A percentile compares a stretch with the other conserved stretches of the same genome.
Conservation (phyloP, 2,888 invertebrate species). For the Galerucella pusilla region DNA sequence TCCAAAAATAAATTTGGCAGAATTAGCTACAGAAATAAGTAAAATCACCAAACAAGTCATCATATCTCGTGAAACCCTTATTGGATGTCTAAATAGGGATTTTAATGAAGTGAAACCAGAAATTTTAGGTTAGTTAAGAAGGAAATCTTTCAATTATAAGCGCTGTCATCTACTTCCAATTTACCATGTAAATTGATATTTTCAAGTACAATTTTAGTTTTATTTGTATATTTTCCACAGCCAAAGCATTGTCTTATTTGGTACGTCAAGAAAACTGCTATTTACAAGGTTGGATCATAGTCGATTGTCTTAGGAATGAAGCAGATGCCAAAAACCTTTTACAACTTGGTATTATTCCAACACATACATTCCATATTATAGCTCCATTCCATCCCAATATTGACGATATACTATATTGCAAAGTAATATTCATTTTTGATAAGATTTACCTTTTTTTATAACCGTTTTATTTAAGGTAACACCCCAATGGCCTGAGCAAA, state of each 20-base stretch:
- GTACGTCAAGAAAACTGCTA: conserved; percentile 51
- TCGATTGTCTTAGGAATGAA: conserved; percentile 65
- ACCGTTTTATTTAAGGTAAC: conserved; percentile 7
- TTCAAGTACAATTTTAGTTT: too few relatives aligned
- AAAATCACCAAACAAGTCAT: conserved; percentile 56
- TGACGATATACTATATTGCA: conserved; percentile 59
- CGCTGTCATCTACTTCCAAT: too few relatives aligned
- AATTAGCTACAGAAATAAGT: conserved; percentile 58
- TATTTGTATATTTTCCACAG: conserved; percentile 28
- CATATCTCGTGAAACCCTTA: conserved; percentile 47
- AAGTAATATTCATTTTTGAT: conserved; percentile 49
- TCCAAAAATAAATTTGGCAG: conserved; percentile 64
- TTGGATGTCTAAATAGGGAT: conserved; percentile 33
- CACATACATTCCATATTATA: conserved; percentile 68
- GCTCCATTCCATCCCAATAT: conserved; percentile 59
- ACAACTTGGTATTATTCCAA: conserved; percentile 66
- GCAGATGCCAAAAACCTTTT: conserved; percentile 65
- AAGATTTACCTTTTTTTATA: too few relatives aligned
- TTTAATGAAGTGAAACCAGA: conserved; percentile 43
- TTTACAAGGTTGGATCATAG: conserved; percentile 53
- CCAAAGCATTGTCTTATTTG: conserved; percentile 57
- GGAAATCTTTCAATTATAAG: too few relatives aligned
- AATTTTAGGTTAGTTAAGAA: conserved; percentile 41
- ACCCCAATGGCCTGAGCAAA: conserved; percentile 58
- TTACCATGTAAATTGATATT: too few relatives aligned